Conservation (phyloP, 92 coral and sea anemone species). For the Actinostola sp. region DNA sequence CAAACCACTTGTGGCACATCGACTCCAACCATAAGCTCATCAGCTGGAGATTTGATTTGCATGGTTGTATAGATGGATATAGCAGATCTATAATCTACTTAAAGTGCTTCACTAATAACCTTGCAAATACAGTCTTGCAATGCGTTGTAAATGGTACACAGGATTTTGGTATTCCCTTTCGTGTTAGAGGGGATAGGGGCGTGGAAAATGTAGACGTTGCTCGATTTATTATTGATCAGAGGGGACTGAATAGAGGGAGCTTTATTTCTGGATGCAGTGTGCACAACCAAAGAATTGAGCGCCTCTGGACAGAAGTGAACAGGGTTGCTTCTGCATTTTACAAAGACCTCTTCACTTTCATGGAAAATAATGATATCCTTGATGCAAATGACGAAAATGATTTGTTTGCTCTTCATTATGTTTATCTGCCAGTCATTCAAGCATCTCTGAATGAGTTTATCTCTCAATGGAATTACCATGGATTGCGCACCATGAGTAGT, state of each 20-base stretch:
- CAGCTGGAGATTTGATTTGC: slow-evolving; percentile 47
- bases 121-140: slow-evolving; percentile 40
- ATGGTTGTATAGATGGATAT: slow-evolving; percentile 58
- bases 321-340: slow-evolving; percentile 32
- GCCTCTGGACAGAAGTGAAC: slow-evolving; percentile 61
- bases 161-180: slow-evolving; percentile 54
- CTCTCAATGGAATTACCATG: too few relatives aligned
- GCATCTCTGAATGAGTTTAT: too few relatives aligned
- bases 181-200: slow-evolving; percentile 51
- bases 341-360: slow-evolving; percentile 37
- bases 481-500: too few relatives aligned
- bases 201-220: slow-evolving; percentile 63
- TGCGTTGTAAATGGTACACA: slow-evolving; percentile 35
- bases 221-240: slow-evolving; percentile 42
- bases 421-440: too few relatives aligned
- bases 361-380: slow-evolving; percentile 24
- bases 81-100: slow-evolving; percentile 42
- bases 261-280: slow-evolving; percentile 57
- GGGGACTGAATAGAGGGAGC: slow-evolving; percentile 55
- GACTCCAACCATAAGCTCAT: slow-evolving; percentile 60
- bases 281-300: slow-evolving; percentile 57
- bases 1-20: slow-evolving; percentile 53
- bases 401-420: slow-evolving; percentile 33
- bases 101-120: slow-evolving; percentile 51
- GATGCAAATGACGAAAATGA: slow-evolving; percentile 40